Conservation (phyloP, 1,140 invertebrate genomes). For the Cotesia chilonis region DNA sequence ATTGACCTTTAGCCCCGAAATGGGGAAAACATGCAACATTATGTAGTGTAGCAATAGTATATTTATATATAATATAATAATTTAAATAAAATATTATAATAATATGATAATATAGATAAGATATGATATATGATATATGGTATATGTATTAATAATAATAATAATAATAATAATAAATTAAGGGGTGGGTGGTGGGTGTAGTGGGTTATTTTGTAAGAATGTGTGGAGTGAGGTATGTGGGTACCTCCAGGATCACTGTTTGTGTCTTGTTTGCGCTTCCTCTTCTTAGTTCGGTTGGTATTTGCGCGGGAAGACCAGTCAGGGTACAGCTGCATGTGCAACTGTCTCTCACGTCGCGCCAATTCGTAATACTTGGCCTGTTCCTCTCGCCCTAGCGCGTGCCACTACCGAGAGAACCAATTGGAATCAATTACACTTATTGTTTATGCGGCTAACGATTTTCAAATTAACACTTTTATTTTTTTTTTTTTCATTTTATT, state of each 20-base stretch:
- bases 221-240: constrained; percentile 66
- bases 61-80: constrained; percentile 16
- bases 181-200: constrained; percentile 30
- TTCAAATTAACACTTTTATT: not conserved
- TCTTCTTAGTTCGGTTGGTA: constrained; percentile 97
- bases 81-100: constrained; percentile 42
- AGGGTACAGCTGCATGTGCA: constrained; percentile 98
- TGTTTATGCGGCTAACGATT: constrained; percentile 21
- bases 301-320: constrained; percentile 99
- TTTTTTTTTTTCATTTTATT: not conserved
- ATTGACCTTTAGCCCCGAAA: constrained; percentile 57
- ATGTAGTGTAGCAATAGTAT: constrained; percentile 47
- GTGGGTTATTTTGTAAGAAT: constrained; percentile 58
- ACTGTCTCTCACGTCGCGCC: constrained; percentile 96
- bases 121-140: constrained; percentile 46
- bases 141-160: constrained; percentile 4
- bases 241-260: constrained; percentile 88
- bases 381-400: constrained; percentile 96
- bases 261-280: constrained; percentile 98
- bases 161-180: too few species aligned
- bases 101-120: constrained; percentile 38
- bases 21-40: constrained; percentile 64
- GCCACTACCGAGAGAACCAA: constrained; percentile 81
- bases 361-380: constrained; percentile 99
- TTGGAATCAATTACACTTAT: constrained; percentile 59